phyloP scores from a whole-genome alignment of 64 coral and sea anemone species.

The Actinia equina region DNA sequence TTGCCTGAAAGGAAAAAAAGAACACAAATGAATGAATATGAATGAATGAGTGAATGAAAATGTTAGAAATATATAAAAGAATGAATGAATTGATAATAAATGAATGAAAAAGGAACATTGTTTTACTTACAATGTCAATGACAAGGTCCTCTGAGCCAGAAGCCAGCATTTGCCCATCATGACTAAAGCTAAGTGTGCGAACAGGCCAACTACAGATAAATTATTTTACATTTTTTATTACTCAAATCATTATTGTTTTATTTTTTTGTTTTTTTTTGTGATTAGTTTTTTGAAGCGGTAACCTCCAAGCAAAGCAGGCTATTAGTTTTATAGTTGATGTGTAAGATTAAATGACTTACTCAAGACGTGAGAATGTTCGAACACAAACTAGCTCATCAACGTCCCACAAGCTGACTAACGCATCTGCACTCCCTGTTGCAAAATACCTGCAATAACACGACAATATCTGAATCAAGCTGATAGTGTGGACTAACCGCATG shows the following conservation, averaged over 20 bases:
- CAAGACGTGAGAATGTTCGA: constrained; percentile 94
- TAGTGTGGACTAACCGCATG: not conserved
- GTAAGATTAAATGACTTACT: constrained; percentile 59
- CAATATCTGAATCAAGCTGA: not conserved
- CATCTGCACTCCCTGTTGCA: constrained; percentile 99
- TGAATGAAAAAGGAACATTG: too few species aligned
- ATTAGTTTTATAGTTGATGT: too few species aligned
- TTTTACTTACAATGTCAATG: constrained; percentile 86
- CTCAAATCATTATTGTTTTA: too few species aligned
- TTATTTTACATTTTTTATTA: not conserved
- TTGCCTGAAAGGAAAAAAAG: constrained; percentile 47
- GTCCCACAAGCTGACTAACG: constrained; percentile 95
- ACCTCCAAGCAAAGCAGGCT: too few species aligned
- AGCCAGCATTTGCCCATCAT: constrained; percentile 96
- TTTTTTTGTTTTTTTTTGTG: too few species aligned
- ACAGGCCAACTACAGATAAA: constrained; percentile 78
- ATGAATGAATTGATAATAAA: too few species aligned
- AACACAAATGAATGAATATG: not conserved
- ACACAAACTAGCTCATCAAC: constrained; percentile 98
- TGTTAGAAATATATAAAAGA: too few species aligned
- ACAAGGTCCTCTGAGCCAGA: constrained; percentile 98
- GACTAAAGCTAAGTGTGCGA: constrained; percentile 90
- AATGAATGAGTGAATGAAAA: not conserved
- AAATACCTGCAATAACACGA: constrained; percentile 57
- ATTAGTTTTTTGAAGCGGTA: too few species aligned